Evolutionary conservation across 2,888 invertebrate species (phyloP).

Genomic region (Eubasilissa splendida): DNA sequence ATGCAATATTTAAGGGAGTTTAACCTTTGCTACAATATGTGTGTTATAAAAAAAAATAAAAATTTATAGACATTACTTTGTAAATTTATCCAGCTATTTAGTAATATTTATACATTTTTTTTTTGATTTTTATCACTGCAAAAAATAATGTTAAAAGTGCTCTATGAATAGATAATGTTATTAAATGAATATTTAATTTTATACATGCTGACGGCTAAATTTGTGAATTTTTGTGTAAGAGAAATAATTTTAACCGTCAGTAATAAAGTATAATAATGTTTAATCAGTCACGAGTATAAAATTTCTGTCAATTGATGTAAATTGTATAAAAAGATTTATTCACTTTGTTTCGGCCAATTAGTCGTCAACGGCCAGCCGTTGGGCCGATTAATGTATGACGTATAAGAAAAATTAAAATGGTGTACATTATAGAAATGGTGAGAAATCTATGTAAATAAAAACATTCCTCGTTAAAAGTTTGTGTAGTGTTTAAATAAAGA

Average conservation of each 20-base stretch:
- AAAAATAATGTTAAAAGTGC: background rate
- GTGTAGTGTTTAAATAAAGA: slow-evolving; percentile 75
- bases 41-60: background rate
- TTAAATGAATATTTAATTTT: background rate
- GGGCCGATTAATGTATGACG: slow-evolving; percentile 3
- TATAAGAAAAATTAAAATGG: slow-evolving; percentile 17
- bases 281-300: slow-evolving; percentile 18
- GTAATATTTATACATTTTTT: background rate
- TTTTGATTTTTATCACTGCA: background rate
- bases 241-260: slow-evolving; percentile 1
- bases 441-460: slow-evolving; percentile 73
- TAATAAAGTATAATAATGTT: slow-evolving; percentile 21
- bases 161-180: background rate
- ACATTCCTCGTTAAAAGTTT: slow-evolving; percentile 73
- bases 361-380: background rate
- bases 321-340: slow-evolving; percentile 35
- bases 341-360: background rate
- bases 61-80: background rate
- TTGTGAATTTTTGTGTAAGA: slow-evolving; percentile 10
- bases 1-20: slow-evolving; percentile 9
- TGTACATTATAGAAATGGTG: slow-evolving; percentile 50
- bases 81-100: too few relatives aligned
- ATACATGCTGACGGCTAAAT: background rate
- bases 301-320: slow-evolving; percentile 33
- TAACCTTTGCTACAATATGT: background rate